Evolutionary conservation across 1,140 invertebrate genomes (phyloP).

Genomic region (Subanguina moxae): DNA sequence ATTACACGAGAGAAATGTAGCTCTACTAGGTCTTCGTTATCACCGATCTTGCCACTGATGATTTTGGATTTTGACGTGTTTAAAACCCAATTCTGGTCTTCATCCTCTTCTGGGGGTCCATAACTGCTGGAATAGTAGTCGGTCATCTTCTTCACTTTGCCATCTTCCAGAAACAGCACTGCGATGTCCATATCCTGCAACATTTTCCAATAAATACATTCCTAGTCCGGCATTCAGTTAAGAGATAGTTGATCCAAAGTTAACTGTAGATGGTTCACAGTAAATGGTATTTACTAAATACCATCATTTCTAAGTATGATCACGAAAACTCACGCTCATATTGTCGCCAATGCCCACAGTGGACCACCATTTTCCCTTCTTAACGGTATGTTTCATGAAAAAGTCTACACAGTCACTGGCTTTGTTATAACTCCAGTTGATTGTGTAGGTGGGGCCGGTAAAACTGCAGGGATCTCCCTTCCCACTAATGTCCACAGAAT

Average conservation of each 20-base stretch:
- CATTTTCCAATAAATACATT: slow-evolving; percentile 6
- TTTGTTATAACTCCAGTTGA: slow-evolving; percentile 44
- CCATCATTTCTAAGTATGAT: too few relatives aligned
- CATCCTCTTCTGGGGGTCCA: slow-evolving; percentile 30
- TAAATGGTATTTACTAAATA: too few relatives aligned
- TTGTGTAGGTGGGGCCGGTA: slow-evolving; percentile 23
- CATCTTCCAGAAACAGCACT: slow-evolving; percentile 40
- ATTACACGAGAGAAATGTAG: slow-evolving; percentile 39
- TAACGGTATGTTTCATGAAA: slow-evolving; percentile 38
- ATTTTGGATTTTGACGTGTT: slow-evolving; percentile 27
- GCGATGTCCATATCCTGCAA: slow-evolving; percentile 50
- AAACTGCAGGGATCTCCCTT: slow-evolving; percentile 48
- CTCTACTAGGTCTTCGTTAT: slow-evolving; percentile 29
- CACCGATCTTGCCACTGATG: slow-evolving; percentile 1
- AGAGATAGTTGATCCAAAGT: too few relatives aligned
- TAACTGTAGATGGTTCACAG: too few relatives aligned
- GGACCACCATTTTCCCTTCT: slow-evolving; percentile 54
- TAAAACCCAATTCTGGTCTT: slow-evolving; percentile 38
- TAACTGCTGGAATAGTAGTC: slow-evolving; percentile 46
- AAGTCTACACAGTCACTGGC: slow-evolving; percentile 40
- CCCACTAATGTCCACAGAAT: slow-evolving; percentile 44
- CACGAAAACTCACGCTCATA: slow-evolving; percentile 35
- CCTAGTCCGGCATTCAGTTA: neutral
- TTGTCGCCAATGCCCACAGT: slow-evolving; percentile 51
- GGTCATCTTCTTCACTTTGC: slow-evolving; percentile 32